Percentiles rank a stretch among this genome's conserved stretches.
Conservation (phyloP, 2,113 vertebrate genomes). For the Hypomesus transpacificus region DNA sequence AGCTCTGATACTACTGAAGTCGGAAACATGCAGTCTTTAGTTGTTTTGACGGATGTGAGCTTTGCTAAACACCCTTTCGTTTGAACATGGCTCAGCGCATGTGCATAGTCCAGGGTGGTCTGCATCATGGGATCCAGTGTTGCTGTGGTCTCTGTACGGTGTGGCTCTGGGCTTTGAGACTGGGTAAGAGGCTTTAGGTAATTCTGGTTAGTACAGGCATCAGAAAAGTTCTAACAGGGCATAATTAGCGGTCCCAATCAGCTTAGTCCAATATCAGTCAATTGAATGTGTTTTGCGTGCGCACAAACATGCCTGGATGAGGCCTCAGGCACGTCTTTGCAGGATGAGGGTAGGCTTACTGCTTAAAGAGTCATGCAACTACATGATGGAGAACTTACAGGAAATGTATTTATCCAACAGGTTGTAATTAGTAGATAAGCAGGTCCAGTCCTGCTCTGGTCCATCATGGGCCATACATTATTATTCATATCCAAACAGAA, state of each 20-base stretch:
- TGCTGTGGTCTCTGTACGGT: conserved; percentile 38
- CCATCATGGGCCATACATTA: no score
- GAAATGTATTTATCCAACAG: no score
- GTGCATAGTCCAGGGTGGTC: conserved; percentile 27
- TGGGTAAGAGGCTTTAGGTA: conserved; percentile 65
- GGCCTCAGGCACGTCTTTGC: neutral
- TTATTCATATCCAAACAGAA: no score
- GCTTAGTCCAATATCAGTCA: conserved; percentile 49
- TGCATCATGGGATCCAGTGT: conserved; percentile 49
- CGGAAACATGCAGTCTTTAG: conserved; percentile 26
- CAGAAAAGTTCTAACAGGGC: conserved; percentile 34
- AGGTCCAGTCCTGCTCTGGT: no score
- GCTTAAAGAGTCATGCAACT: conserved; percentile 27
- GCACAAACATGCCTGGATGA: neutral
- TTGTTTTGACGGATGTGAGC: conserved; percentile 3
- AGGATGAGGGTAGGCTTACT: neutral
- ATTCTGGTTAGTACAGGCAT: conserved; percentile 45
- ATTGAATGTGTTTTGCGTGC: conserved; percentile 22
- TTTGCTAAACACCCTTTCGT: conserved; percentile 15
- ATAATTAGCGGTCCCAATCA: conserved; percentile 46
- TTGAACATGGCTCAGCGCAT: conserved; percentile 19
- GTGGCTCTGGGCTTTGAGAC: conserved; percentile 43
- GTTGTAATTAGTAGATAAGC: no score
- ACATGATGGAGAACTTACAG: neutral
- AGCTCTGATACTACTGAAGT: neutral